A percentile compares a stretch with the other conserved stretches of the same genome.
Conservation (phyloP, 2,797 vertebrate genomes). For the Trachops cirrhosus region DNA sequence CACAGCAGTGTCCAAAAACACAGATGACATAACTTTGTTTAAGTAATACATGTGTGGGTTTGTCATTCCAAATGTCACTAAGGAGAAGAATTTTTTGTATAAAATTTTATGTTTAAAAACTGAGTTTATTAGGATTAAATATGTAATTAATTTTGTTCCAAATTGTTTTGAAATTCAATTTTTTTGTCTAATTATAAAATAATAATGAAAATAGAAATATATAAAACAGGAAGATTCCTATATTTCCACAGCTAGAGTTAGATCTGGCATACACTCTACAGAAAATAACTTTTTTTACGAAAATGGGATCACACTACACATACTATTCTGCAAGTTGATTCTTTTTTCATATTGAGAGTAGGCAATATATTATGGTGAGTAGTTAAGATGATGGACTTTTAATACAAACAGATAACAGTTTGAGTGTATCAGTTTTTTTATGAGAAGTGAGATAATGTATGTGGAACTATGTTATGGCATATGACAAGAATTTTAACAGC, state of each 20-base stretch:
- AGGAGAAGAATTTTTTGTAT: conserved; percentile 56
- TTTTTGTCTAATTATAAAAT: conserved; percentile 48
- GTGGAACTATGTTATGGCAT: neutral
- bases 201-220: conserved; percentile 21
- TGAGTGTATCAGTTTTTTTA: neutral
- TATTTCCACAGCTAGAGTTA: neutral
- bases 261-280: neutral
- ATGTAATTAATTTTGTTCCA: conserved; percentile 20
- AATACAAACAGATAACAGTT: conserved; percentile 3
- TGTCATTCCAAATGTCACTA: conserved; percentile 77
- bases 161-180: conserved; percentile 36
- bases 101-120: conserved; percentile 44
- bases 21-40: conserved; percentile 74
- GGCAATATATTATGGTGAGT: neutral
- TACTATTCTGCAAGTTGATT: neutral
- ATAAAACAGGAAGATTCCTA: neutral
- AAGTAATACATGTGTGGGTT: conserved; percentile 80
- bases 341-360: conserved; percentile 1
- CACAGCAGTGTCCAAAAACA: conserved; percentile 78
- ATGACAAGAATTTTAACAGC: neutral
- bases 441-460: neutral
- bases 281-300: conserved; percentile 38
- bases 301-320: neutral
- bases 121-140: conserved; percentile 45
- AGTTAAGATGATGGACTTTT: neutral